These are phyloP conservation scores for Trachelus iudaicus DNA, from an alignment of 2,888 invertebrate species.

Conservation along the genomic window DNA sequence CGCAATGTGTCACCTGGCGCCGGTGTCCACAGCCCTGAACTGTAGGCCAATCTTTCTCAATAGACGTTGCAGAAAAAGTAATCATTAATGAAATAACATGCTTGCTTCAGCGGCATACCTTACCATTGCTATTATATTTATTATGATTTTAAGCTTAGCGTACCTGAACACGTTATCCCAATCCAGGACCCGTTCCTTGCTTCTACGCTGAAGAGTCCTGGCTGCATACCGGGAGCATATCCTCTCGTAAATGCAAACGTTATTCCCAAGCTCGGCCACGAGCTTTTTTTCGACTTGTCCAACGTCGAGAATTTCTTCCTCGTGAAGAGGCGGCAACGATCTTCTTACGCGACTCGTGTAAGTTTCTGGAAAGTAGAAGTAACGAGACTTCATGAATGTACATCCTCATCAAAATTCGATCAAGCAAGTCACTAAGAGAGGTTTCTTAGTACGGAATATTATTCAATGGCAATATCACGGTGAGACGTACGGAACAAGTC, in stretches of 20 bases:
- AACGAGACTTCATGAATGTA: neutral
- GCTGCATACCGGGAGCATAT: slow-evolving; percentile 79
- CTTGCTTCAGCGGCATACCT: neutral
- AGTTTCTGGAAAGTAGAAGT: slow-evolving; percentile 70
- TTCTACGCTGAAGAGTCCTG: slow-evolving; percentile 65
- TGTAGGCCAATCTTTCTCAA: neutral
- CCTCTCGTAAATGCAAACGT: slow-evolving; percentile 82
- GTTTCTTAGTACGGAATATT: neutral
- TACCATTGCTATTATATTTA: neutral
- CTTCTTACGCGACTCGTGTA: slow-evolving; percentile 77
- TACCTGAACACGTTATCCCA: slow-evolving; percentile 86
- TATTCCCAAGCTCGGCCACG: slow-evolving; percentile 79
- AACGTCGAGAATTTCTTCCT: slow-evolving; percentile 72
- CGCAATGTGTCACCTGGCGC: neutral
- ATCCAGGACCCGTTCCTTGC: slow-evolving; percentile 69
- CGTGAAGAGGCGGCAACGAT: slow-evolving; percentile 59
- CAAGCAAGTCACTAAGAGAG: neutral
- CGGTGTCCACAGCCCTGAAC: slow-evolving; percentile 2
- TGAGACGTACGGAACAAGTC: neutral
- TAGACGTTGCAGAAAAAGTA: neutral
- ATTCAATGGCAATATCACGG: neutral
- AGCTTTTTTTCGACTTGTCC: slow-evolving; percentile 83
- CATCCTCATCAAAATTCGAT: neutral
- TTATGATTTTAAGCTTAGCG: neutral
- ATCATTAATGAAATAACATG: neutral